Percentiles rank a stretch among this genome's conserved stretches.
phyloP scores from a whole-genome alignment of 2,797 vertebrate species.

The Cyclura pinguis region DNA sequence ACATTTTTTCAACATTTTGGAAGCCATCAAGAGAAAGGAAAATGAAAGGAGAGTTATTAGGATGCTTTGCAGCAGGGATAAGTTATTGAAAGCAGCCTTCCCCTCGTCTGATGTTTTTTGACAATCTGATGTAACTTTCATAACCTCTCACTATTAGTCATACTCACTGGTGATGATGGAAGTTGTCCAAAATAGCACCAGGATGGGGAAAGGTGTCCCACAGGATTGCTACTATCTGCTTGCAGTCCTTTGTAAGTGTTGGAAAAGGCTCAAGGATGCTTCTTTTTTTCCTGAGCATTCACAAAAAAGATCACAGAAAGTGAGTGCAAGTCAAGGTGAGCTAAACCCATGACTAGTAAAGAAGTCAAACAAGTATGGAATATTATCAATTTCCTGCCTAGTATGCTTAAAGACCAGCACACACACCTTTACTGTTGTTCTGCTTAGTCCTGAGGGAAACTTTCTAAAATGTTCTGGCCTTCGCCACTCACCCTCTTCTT shows the following conservation, averaged over 20 bases:
- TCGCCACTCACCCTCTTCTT: neutral
- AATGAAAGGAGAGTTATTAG: no score
- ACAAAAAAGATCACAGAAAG: neutral
- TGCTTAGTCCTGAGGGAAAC: neutral
- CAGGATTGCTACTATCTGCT: neutral
- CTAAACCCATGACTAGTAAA: no score
- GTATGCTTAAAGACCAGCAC: neutral
- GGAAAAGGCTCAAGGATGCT: neutral
- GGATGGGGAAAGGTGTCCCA: no score
- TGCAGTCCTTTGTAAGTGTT: neutral
- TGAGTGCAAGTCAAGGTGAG: neutral
- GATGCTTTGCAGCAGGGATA: no score
- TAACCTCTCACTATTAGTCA: no score
- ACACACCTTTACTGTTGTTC: neutral
- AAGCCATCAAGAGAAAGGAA: no score
- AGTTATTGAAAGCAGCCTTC: no score
- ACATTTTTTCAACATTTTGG: no score
- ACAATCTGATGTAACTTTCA: no score
- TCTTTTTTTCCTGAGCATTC: neutral
- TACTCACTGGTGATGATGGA: neutral
- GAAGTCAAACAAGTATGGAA: neutral
- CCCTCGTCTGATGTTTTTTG: no score
- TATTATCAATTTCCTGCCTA: neutral
- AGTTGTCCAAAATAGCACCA: no score
- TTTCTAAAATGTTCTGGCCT: neutral